These are phyloP conservation scores for Lagopus leucura DNA, from an alignment of 2,113 vertebrate species.

Conservation along the genomic window DNA sequence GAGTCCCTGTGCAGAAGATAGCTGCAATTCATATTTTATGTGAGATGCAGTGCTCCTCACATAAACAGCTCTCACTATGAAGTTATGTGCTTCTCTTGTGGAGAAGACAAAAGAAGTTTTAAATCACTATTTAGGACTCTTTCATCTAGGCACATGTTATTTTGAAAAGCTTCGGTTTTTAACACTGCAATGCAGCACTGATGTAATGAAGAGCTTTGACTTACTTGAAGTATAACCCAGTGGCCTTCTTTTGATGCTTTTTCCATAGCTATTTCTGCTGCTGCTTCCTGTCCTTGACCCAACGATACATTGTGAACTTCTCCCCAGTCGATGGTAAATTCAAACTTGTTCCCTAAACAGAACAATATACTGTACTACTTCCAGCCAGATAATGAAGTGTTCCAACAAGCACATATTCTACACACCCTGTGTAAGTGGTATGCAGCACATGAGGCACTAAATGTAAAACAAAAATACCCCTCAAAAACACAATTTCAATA, in stretches of 20 bases:
- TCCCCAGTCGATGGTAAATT: conserved; percentile 86
- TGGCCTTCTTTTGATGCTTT: conserved; percentile 89
- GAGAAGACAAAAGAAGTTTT: conserved; percentile 73
- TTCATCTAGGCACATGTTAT: conserved; percentile 75
- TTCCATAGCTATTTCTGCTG: conserved; percentile 84
- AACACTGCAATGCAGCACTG: conserved; percentile 62
- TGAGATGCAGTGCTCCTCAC: conserved; percentile 38
- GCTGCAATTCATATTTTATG: conserved; percentile 67
- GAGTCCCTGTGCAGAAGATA: conserved; percentile 63
- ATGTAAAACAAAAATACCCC: not conserved
- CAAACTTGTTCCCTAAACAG: conserved; percentile 80
- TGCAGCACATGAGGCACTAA: not conserved
- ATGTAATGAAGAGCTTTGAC: conserved; percentile 71
- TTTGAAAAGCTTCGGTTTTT: conserved; percentile 75
- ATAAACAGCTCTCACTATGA: conserved; percentile 25
- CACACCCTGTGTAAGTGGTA: conserved; percentile 38
- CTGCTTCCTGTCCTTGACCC: conserved; percentile 87
- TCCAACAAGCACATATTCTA: conserved; percentile 1
- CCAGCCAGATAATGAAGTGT: conserved; percentile 22
- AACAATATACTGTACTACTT: conserved; percentile 30
- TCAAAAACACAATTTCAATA: conserved; percentile 9
- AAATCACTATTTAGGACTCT: conserved; percentile 76
- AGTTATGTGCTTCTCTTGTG: conserved; percentile 52
- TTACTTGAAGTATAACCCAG: conserved; percentile 90
- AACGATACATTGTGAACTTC: conserved; percentile 85